Evolutionary conservation across 2,797 vertebrate genomes (phyloP).

Genomic region (Podarcis siculus): DNA sequence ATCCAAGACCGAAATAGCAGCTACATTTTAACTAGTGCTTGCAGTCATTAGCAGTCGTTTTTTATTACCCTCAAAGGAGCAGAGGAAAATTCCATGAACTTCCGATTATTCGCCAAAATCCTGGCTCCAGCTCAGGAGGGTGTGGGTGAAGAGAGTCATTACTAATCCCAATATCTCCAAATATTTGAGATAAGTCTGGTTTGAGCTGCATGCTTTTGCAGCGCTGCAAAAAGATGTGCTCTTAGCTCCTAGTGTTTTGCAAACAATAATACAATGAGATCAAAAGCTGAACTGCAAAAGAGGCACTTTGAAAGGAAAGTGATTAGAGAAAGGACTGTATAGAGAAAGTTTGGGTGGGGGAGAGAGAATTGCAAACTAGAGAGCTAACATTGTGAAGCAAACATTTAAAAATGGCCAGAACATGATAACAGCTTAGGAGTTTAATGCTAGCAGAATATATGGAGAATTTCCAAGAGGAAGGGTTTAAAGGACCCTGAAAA

Average conservation of each 20-base stretch:
- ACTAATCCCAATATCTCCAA: neutral
- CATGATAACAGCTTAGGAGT: neutral
- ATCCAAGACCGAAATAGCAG: constrained; percentile 26
- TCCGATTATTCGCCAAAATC: constrained; percentile 35
- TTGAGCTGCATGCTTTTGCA: neutral
- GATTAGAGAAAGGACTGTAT: neutral
- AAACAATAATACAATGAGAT: neutral
- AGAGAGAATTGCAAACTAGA: neutral
- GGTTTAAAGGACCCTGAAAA: neutral
- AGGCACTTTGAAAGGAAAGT: neutral
- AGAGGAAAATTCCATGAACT: constrained; percentile 40
- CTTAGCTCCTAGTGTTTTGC: neutral
- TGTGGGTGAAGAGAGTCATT: neutral
- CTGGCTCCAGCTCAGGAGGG: constrained; percentile 15
- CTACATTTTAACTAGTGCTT: neutral
- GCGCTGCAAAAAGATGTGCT: neutral
- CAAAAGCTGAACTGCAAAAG: neutral
- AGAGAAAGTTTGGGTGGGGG: neutral
- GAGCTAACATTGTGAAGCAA: neutral
- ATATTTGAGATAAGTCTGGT: neutral
- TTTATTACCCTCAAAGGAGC: constrained; percentile 45
- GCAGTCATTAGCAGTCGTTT: constrained; percentile 31
- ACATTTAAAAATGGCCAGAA: constrained; percentile 36
- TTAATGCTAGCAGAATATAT: constrained; percentile 18
- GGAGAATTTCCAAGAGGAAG: neutral